phyloP scores from a whole-genome alignment of 2,888 invertebrate genomes.

The Parnassius orleans region DNA sequence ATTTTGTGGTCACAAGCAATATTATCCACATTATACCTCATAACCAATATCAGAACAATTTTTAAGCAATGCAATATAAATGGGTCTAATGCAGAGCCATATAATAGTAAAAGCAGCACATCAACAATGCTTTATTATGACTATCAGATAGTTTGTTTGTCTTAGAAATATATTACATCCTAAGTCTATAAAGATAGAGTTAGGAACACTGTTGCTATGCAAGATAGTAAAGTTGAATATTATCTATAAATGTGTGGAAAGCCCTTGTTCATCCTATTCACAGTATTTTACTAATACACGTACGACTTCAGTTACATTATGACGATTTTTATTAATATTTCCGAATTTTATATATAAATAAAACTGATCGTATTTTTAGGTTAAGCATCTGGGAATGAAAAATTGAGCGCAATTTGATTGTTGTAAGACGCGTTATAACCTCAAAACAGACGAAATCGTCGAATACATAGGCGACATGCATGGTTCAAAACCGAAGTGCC shows the following conservation, averaged over 20 bases:
- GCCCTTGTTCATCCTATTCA: slow-evolving; percentile 13
- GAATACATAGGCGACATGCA: slow-evolving; percentile 52
- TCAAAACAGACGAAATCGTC: slow-evolving; percentile 37
- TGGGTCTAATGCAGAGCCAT: neutral
- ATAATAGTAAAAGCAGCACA: slow-evolving; percentile 27
- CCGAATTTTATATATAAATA: slow-evolving; percentile 28
- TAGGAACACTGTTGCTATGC: slow-evolving; percentile 69
- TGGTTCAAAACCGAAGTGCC: slow-evolving; percentile 69
- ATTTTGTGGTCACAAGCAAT: neutral
- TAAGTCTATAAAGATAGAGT: slow-evolving; percentile 62
- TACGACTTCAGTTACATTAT: neutral
- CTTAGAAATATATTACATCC: slow-evolving; percentile 34
- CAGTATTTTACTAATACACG: neutral
- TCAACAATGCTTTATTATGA: slow-evolving; percentile 47
- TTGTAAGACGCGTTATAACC: slow-evolving; percentile 39
- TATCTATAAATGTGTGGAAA: slow-evolving; percentile 19
- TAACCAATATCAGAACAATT: neutral
- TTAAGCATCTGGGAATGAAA: slow-evolving; percentile 37
- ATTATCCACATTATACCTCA: neutral
- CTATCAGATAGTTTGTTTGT: slow-evolving; percentile 60
- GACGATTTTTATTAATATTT: neutral
- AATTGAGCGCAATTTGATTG: slow-evolving; percentile 40
- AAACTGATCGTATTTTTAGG: slow-evolving; percentile 43
- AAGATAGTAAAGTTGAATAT: slow-evolving; percentile 43
- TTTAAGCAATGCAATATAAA: neutral